Evolutionary conservation across 2,113 vertebrate genomes (phyloP), one percentile per base, ranked within the genome.

Genomic region (Poeciliopsis retropinna): DNA sequence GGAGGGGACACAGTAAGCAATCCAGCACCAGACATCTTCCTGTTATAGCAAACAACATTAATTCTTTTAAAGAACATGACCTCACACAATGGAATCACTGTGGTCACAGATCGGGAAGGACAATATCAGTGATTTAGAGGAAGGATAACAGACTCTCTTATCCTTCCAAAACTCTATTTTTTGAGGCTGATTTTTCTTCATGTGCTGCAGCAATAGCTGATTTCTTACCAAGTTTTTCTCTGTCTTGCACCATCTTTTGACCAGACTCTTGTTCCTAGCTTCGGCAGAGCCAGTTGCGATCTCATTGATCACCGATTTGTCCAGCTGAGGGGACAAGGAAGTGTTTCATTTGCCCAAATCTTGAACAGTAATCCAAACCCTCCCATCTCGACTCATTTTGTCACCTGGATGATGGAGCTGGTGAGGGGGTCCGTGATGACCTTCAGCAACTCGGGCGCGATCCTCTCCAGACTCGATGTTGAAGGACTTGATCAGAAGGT

Each of bases 371-470:
- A 57, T 57, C 17, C 8, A 10, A n/a, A n/a, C 2, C 37, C 15
- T 25, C 14, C 28, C 3, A 9, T 11, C 2, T 41, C 32, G 41
- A 10, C 9, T 60, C 29, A 13, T 7, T 0, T n/a, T 0, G 28
- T 5, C 93, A 99, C 98, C 97, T 97, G 93, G 78, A 99, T 93
- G 51, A 99, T 97, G 83, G 96, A 93, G 78, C 96, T 92, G 8
- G 98, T 99, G 57, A 99, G 94, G 1, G 97, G 97, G 60, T 98
- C 95, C 1, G 98, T 99, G 92, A 99, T 99, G 80, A 98, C 96
- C 79, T 97, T 99, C 30, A 99, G 95, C 78, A 99, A 90, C 28
- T 96, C 95, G 0, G 98, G 98, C 61, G 97, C 96, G n/a, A 10
- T 97, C 81, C 0, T 99, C 96, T 17, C 98, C 98, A 0, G 83